phyloP scores from a whole-genome alignment of 2,888 invertebrate genomes.

The Cosmia trapezina region DNA sequence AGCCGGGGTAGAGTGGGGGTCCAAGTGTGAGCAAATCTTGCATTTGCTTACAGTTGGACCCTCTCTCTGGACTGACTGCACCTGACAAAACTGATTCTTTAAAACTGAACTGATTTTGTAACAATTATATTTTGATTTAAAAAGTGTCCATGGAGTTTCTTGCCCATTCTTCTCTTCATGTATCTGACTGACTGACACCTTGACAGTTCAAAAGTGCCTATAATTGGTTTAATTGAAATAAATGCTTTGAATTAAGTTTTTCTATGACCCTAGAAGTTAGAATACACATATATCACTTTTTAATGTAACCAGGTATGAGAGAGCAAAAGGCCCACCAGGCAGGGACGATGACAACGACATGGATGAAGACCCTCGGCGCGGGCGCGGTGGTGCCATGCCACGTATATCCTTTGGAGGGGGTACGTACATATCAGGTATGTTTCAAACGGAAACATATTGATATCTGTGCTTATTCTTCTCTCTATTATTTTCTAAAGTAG shows the following conservation, averaged over 20 bases:
- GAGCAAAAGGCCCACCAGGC: conserved; percentile 95
- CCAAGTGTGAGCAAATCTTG: not conserved
- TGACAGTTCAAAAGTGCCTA: not conserved
- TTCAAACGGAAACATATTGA: conserved; percentile 61
- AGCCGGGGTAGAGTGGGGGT: not conserved
- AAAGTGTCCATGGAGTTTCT: not conserved
- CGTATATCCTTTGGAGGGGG: conserved; percentile 83
- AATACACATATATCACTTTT: not conserved
- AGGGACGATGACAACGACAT: conserved; percentile 96
- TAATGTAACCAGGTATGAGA: conserved; percentile 93
- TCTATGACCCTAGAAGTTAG: not conserved
- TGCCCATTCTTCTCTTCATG: not conserved
- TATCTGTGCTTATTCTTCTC: conserved; percentile 48
- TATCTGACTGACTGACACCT: not conserved
- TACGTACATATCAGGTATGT: conserved; percentile 86
- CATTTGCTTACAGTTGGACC: not conserved
- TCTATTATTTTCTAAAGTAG: not conserved
- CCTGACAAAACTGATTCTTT: not conserved
- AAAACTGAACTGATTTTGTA: not conserved
- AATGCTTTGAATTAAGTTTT: not conserved
- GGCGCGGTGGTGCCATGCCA: conserved; percentile 89
- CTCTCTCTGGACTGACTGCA: not conserved
- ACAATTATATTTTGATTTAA: conserved; percentile 1
- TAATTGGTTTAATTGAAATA: not conserved
- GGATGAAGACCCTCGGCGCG: conserved; percentile 94